Evolutionary conservation across 2,113 vertebrate species (phyloP), one percentile per base, ranked within the genome.

Genomic region (Brachionichthys hirsutus): DNA sequence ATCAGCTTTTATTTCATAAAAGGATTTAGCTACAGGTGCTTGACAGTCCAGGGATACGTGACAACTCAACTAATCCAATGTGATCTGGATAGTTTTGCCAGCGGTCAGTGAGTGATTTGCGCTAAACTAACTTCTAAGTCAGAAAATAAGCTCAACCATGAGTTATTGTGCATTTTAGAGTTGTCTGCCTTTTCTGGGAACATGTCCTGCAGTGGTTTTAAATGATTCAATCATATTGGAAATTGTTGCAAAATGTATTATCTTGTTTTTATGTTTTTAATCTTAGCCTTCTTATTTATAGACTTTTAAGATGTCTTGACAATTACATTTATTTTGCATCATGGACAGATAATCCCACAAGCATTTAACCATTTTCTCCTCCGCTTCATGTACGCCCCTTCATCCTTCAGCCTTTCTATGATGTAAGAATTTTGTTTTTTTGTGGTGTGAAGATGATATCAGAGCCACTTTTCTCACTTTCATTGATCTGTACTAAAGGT

Each of bases 401-500:
- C 24, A 30, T 30, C 24, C 24, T 30, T 30, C 24, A 30, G 24
- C 24, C 24, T 30, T 30, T 67, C 22, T 53, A 30, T 73, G 56
- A 63, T 46, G 50, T 38, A 48, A 57, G n/a, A 72, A 36, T 47
- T 17, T 78, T 48, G 15, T 49, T 54, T 70, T 67, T 80, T 66
- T 60, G 45, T 78, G 46, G 17, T 46, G 51, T 24, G 5, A 16
- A 67, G 44, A 62, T 50, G 76, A 69, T 83, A 67, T 74, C 62
- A 68, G 24, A 65, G 60, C 62, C 62, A 54, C 74, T 65, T 61
- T 70, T 70, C 70, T 70, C 43, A 22, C 57, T 58, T 85, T 77
- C 58, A 76, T 82, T 83, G 82, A 73, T 75, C 70, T 81, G 57
- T 20, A 35, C 50, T 62, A 81, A 83, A 89, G 79, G 74, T 82